A percentile compares a stretch with the other conserved stretches of the same genome.
These are phyloP conservation scores for Ageneiosus marmoratus DNA, from an alignment of 2,113 vertebrate species.

Conservation along the genomic window DNA sequence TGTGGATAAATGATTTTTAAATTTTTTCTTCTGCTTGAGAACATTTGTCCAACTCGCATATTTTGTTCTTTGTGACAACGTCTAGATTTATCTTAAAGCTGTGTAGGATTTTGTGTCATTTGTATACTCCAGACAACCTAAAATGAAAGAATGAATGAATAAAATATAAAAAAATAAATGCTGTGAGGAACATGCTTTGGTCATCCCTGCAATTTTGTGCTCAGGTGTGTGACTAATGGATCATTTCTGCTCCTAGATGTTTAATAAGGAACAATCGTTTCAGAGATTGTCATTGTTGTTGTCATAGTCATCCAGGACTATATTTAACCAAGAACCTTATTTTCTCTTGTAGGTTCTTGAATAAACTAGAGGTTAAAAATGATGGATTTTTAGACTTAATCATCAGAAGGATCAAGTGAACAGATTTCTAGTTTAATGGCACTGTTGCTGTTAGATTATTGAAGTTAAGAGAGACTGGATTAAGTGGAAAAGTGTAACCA, in stretches of 20 bases:
- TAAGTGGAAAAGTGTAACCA: background rate
- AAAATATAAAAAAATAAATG: background rate
- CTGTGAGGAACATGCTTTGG: background rate
- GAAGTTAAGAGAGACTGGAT: slow-evolving; percentile 40
- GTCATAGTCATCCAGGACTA: background rate
- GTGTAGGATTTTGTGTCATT: slow-evolving; percentile 10
- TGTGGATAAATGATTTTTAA: background rate
- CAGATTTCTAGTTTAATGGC: slow-evolving; percentile 37
- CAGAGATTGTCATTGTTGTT: background rate
- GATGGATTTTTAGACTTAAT: background rate
- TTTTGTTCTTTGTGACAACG: background rate
- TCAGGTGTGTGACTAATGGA: background rate
- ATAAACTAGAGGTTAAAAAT: slow-evolving; percentile 1
- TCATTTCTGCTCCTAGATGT: background rate
- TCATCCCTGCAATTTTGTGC: background rate
- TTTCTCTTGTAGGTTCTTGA: background rate
- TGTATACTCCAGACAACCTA: slow-evolving; percentile 3
- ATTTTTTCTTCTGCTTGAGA: background rate
- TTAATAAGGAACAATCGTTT: background rate
- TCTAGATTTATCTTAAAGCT: slow-evolving; percentile 14
- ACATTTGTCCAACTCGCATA: background rate
- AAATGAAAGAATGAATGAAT: background rate
- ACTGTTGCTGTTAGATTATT: slow-evolving; percentile 51
- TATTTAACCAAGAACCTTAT: background rate
- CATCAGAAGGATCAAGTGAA: no score